Percentiles rank a stretch among this genome's conserved stretches.
Evolutionary conservation across 2,888 invertebrate species (phyloP).

Genomic region (Zele albiditarsus): DNA sequence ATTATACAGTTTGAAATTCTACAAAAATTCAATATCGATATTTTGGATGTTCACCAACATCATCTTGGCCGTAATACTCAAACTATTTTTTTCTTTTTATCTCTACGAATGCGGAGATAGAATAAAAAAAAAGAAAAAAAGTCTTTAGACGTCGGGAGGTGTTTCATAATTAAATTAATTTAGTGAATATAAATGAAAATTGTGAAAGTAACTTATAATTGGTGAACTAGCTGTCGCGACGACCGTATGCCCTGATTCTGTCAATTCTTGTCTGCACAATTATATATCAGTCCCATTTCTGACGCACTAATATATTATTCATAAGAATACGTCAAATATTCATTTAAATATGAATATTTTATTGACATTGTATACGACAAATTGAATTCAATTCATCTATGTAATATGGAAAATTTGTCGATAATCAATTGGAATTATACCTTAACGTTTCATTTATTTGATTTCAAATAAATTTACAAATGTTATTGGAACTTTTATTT

Average conservation of each 20-base stretch:
- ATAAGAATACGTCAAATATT: not conserved
- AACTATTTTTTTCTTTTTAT: not conserved
- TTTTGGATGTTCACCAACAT: too few relatives aligned
- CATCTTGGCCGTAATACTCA: too few relatives aligned
- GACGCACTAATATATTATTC: constrained; percentile 27
- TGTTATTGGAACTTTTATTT: too few relatives aligned
- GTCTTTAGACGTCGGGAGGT: constrained; percentile 29
- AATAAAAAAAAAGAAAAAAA: not conserved
- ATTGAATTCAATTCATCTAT: not conserved
- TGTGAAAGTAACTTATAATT: constrained; percentile 69
- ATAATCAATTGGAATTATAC: not conserved
- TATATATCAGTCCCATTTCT: constrained; percentile 39
- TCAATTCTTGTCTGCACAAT: constrained; percentile 61
- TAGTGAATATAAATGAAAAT: constrained; percentile 47
- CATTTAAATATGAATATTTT: not conserved
- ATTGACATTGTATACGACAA: not conserved
- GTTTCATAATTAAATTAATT: constrained; percentile 25
- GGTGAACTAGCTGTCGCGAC: constrained; percentile 66
- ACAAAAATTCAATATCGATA: not conserved
- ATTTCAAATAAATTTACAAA: too few relatives aligned
- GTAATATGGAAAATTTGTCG: not conserved
- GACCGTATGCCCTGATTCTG: constrained; percentile 68
- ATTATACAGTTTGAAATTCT: not conserved
- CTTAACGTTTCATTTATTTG: too few relatives aligned
- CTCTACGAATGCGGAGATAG: not conserved